These are phyloP conservation scores for Opisthograptis luteolata DNA, from an alignment of 2,888 invertebrate genomes.

Conservation along the genomic window DNA sequence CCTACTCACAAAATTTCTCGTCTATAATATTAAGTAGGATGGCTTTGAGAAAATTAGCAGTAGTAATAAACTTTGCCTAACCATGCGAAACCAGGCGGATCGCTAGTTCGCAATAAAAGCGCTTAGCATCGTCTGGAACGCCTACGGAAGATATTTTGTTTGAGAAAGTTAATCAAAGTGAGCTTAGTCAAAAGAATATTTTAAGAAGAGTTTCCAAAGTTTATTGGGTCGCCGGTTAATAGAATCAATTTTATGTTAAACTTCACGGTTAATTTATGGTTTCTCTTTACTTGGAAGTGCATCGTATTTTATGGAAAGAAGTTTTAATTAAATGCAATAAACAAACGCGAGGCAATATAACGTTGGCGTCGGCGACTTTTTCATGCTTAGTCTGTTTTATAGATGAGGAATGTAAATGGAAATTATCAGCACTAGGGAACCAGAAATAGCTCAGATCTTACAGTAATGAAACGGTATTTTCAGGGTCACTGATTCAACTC, in stretches of 20 bases:
- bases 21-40: no score
- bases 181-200: conserved; percentile 57
- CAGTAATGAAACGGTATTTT: no score
- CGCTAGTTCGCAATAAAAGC: conserved; percentile 23
- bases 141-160: conserved; percentile 28
- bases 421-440: no score
- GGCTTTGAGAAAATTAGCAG: no score
- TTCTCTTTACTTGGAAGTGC: conserved; percentile 20
- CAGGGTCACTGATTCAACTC: no score
- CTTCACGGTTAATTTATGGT: conserved; percentile 43
- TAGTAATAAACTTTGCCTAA: no score
- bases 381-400: no score
- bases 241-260: conserved; percentile 69
- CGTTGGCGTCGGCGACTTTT: no score
- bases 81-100: no score
- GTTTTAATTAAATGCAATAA: conserved; percentile 11
- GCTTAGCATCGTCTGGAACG: conserved; percentile 15
- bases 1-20: no score
- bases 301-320: not conserved
- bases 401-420: no score
- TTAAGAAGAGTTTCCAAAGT: conserved; percentile 39
- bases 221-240: conserved; percentile 53
- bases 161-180: conserved; percentile 49
- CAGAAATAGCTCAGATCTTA: no score
- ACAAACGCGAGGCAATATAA: not conserved